Conservation (phyloP, 2,113 vertebrate species). For the Peromyscus californicus region DNA sequence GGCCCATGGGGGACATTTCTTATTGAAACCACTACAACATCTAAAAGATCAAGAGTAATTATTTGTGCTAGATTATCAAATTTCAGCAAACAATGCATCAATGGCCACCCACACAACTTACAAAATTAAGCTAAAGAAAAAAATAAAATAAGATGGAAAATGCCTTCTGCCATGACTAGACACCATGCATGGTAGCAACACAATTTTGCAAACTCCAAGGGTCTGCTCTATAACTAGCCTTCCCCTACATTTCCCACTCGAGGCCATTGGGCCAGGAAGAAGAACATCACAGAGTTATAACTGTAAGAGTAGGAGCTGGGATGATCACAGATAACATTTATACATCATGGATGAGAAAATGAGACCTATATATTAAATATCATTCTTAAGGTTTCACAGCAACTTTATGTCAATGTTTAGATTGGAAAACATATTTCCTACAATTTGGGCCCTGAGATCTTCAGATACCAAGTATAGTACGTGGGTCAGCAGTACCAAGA, state of each 20-base stretch:
- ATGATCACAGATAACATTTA: neutral
- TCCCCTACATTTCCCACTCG: neutral
- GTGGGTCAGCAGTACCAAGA: neutral
- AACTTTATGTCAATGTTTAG: slow-evolving; percentile 10
- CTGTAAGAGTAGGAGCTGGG: neutral
- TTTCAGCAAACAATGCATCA: neutral
- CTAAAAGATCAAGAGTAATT: neutral
- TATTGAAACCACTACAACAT: neutral
- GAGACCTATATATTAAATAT: neutral
- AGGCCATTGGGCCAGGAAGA: neutral
- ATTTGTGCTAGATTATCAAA: neutral
- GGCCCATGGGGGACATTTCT: neutral
- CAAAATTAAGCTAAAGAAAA: neutral
- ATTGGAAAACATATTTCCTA: neutral
- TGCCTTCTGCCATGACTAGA: neutral
- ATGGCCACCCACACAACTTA: neutral
- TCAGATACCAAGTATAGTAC: neutral
- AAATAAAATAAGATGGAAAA: neutral
- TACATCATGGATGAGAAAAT: slow-evolving; percentile 21
- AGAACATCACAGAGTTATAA: neutral
- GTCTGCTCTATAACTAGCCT: neutral
- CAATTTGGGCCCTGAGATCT: neutral
- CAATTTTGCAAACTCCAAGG: neutral
- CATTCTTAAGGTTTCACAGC: neutral
- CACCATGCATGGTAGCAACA: neutral